Evolutionary conservation across 2,113 vertebrate genomes (phyloP).

Genomic region (Pachycephala philippinensis): DNA sequence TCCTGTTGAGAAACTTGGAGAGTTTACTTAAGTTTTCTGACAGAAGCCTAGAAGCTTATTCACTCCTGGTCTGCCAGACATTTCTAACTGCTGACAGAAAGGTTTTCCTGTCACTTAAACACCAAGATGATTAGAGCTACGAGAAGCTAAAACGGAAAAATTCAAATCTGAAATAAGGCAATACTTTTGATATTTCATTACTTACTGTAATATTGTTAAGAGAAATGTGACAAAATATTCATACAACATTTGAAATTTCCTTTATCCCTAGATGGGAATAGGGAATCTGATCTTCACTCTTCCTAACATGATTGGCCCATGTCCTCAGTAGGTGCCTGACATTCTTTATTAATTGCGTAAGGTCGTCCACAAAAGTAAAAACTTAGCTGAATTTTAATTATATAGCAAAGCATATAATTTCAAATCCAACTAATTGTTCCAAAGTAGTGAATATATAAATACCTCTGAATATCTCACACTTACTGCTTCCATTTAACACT

Average conservation of each 20-base stretch:
- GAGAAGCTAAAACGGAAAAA: not conserved
- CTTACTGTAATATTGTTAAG: not conserved
- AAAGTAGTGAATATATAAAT: not conserved
- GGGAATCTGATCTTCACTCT: not conserved
- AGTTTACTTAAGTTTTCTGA: not conserved
- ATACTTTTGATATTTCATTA: not conserved
- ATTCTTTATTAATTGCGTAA: not conserved
- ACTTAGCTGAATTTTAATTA: slow-evolving; percentile 5
- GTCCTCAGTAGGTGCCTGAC: not conserved
- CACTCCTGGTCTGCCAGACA: not conserved
- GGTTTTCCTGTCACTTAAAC: not conserved
- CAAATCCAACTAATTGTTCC: not conserved
- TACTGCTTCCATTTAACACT: not conserved
- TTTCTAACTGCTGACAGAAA: not conserved
- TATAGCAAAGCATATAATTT: not conserved
- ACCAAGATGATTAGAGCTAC: not conserved
- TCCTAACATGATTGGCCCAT: not conserved
- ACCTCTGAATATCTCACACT: not conserved
- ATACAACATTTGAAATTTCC: not conserved
- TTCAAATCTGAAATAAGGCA: not conserved
- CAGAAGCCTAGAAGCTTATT: not conserved
- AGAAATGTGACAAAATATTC: not conserved
- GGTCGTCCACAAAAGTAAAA: not conserved
- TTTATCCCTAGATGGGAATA: not conserved
- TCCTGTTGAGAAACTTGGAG: not conserved